Evolutionary conservation across 2,113 vertebrate species (phyloP).

Genomic region (Stegostoma tigrinum): DNA sequence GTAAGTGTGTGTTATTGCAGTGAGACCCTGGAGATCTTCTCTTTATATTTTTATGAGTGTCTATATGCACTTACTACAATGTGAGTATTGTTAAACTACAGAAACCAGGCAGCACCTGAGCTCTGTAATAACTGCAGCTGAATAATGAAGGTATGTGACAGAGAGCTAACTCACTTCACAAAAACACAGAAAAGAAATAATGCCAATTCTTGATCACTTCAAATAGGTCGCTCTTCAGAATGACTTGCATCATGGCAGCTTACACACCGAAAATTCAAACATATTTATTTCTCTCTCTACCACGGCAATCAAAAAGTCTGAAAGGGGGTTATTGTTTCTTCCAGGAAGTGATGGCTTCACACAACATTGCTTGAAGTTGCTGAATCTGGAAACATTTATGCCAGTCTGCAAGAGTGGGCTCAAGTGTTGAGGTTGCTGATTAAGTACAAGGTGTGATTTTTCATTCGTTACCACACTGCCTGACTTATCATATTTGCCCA

Average conservation of each 20-base stretch:
- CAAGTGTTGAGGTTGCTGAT: not conserved
- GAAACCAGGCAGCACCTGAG: constrained; percentile 27
- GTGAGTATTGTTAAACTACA: not conserved
- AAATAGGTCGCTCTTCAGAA: constrained; percentile 24
- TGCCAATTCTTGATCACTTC: not conserved
- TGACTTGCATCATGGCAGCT: not conserved
- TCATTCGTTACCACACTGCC: not conserved
- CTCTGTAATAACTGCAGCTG: constrained; percentile 27
- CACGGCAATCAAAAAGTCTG: not conserved
- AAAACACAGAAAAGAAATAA: constrained; percentile 5
- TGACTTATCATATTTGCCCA: not conserved
- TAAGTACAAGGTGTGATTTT: constrained; percentile 22
- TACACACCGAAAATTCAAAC: not conserved
- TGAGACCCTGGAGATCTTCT: constrained; percentile 28
- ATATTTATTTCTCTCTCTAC: not conserved
- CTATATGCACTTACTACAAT: constrained; percentile 19
- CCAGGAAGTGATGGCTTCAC: not conserved
- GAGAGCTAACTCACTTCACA: not conserved
- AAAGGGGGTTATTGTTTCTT: constrained; percentile 10
- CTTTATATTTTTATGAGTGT: constrained; percentile 31
- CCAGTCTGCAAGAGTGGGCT: not conserved
- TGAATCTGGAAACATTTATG: constrained; percentile 10
- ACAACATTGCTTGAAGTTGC: not conserved
- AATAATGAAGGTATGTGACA: not conserved
- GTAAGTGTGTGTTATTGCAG: constrained; percentile 29